Evolutionary conservation across 1,140 invertebrate species (phyloP).

Genomic region (Drosophila parvula): DNA sequence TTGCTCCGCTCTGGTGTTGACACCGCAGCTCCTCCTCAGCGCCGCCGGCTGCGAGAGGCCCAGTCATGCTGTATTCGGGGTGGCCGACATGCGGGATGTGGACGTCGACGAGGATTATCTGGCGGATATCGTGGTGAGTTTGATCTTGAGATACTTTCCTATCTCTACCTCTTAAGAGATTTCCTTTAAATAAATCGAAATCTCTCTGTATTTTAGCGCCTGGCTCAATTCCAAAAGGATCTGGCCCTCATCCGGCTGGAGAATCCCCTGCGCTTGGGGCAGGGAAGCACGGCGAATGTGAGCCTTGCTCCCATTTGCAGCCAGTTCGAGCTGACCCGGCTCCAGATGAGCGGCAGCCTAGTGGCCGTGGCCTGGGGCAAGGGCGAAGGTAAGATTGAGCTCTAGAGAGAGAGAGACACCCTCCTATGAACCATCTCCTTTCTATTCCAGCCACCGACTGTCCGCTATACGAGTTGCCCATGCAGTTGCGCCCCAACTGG

Average conservation of each 20-base stretch:
- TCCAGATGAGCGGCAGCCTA: conserved; percentile 50
- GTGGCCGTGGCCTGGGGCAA: conserved; percentile 64
- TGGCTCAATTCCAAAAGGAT: conserved; percentile 42
- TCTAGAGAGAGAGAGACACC: not conserved
- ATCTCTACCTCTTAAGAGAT: not conserved
- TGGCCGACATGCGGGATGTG: conserved; percentile 58
- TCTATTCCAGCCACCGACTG: conserved; percentile 49
- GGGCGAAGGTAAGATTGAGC: conserved; percentile 36
- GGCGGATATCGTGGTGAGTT: conserved; percentile 51
- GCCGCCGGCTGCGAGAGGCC: conserved; percentile 55
- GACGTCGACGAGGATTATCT: conserved; percentile 65
- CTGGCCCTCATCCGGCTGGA: conserved; percentile 44
- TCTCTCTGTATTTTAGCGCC: conserved; percentile 13
- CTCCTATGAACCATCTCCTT: not conserved
- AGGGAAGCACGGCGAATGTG: conserved; percentile 11
- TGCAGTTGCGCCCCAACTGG: conserved; percentile 57
- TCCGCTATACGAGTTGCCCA: conserved; percentile 62
- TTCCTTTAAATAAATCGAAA: too few relatives aligned
- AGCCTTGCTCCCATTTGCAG: conserved; percentile 53
- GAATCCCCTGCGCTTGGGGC: conserved; percentile 21
- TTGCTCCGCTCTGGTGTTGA: conserved; percentile 54
- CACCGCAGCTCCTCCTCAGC: conserved; percentile 50
- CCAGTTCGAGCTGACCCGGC: conserved; percentile 53
- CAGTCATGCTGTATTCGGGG: conserved; percentile 65
- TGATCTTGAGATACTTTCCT: too few relatives aligned